These are phyloP conservation scores for Oreortyx pictus DNA, from an alignment of 2,797 vertebrate genomes.

Conservation along the genomic window DNA sequence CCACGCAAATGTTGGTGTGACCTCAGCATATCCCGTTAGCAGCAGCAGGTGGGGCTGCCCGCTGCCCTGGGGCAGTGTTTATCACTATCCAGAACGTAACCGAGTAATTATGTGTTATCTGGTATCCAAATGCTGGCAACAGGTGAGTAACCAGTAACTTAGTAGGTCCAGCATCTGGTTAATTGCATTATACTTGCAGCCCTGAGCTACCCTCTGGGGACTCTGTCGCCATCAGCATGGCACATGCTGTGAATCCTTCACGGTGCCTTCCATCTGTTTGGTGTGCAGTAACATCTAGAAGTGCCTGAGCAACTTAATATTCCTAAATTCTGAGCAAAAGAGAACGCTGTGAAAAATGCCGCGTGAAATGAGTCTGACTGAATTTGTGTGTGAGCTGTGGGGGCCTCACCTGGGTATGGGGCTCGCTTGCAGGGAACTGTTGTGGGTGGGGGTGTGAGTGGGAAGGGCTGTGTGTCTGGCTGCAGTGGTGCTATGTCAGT, in stretches of 20 bases:
- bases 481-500: not conserved
- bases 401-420: not conserved
- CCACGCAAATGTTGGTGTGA: constrained; percentile 49
- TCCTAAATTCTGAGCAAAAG: not conserved
- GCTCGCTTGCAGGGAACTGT: not conserved
- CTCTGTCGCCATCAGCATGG: rapidly evolving
- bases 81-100: too few relatives aligned
- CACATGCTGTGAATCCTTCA: not conserved
- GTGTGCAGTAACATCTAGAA: not conserved
- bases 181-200: not conserved
- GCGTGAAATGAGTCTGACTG: not conserved
- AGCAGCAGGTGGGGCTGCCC: not conserved
- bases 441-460: not conserved
- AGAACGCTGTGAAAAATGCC: not conserved
- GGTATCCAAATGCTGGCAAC: not conserved
- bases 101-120: not conserved
- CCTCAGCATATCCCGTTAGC: constrained; percentile 18
- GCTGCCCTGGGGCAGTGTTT: too few relatives aligned
- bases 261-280: not conserved
- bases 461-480: not conserved
- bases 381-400: not conserved
- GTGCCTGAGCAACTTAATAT: not conserved
- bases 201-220: not conserved
- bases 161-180: not conserved
- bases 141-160: not conserved